A percentile compares a stretch with the other conserved stretches of the same genome.
phyloP scores from a whole-genome alignment of 2,888 invertebrate genomes.

The Macroteleia sp. region DNA sequence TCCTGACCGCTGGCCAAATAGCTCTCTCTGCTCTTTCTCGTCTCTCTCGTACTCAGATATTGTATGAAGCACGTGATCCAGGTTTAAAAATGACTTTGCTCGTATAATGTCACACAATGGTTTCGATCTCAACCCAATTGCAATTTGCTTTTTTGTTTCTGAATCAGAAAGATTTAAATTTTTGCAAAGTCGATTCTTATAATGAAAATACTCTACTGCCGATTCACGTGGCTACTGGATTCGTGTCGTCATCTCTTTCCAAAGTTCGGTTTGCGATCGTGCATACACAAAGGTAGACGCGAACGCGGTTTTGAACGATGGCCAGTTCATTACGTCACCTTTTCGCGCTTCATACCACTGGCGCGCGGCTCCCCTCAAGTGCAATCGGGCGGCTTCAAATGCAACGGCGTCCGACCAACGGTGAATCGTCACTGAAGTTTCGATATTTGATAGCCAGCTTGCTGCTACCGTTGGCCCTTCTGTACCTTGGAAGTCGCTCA shows the following conservation, averaged over 20 bases:
- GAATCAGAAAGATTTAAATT: not conserved
- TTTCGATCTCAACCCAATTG: not conserved
- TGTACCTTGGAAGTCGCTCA: too few relatives aligned
- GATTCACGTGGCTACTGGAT: constrained; percentile 5
- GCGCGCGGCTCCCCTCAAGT: too few relatives aligned
- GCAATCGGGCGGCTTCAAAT: too few relatives aligned
- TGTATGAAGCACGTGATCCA: constrained; percentile 12
- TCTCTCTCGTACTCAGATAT: constrained; percentile 8
- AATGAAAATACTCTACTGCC: constrained; percentile 19
- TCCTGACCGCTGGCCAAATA: not conserved
- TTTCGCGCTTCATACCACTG: not conserved
- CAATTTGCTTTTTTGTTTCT: not conserved
- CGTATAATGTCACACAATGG: not conserved
- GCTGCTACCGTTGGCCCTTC: too few relatives aligned
- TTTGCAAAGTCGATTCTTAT: constrained; percentile 16
- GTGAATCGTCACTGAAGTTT: too few relatives aligned
- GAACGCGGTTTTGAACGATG: not conserved
- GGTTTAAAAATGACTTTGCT: constrained; percentile 9
- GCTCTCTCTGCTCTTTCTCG: not conserved
- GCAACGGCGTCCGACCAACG: too few relatives aligned
- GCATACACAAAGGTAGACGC: not conserved
- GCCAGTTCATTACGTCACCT: not conserved
- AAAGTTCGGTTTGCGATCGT: not conserved
- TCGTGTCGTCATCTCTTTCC: constrained; percentile 15
- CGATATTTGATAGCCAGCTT: too few relatives aligned